Evolutionary conservation across 2,888 invertebrate species (phyloP).

Genomic region (Drosophila conformis): DNA sequence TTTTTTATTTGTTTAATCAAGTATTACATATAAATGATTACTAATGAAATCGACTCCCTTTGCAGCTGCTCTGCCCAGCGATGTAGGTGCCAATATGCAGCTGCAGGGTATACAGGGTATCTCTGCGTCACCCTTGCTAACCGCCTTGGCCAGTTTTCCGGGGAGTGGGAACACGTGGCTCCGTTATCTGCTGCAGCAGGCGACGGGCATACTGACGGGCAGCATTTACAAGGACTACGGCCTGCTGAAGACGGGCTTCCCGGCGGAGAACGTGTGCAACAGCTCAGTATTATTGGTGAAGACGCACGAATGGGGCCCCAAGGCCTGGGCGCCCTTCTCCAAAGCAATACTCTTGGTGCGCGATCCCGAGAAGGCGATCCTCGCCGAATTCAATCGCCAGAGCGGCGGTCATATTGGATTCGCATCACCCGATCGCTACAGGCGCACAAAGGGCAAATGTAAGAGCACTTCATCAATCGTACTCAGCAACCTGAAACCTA

Average conservation of each 20-base stretch:
- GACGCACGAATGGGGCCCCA: slow-evolving; percentile 90
- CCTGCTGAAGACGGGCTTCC: slow-evolving; percentile 91
- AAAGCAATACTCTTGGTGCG: slow-evolving; percentile 90
- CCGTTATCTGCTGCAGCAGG: slow-evolving; percentile 91
- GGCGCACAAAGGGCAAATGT: slow-evolving; percentile 88
- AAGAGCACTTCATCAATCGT: slow-evolving; percentile 65
- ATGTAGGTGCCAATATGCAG: slow-evolving; percentile 46
- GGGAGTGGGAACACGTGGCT: slow-evolving; percentile 95
- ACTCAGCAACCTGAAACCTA: not conserved
- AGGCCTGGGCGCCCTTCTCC: slow-evolving; percentile 87
- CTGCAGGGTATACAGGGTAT: slow-evolving; percentile 39
- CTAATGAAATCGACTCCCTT: not conserved
- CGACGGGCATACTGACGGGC: slow-evolving; percentile 91
- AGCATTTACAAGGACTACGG: slow-evolving; percentile 94
- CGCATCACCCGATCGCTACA: slow-evolving; percentile 89
- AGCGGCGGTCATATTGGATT: slow-evolving; percentile 93
- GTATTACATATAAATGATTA: not conserved
- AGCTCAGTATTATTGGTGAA: slow-evolving; percentile 92
- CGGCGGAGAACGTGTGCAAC: slow-evolving; percentile 91
- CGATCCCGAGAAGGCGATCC: slow-evolving; percentile 88
- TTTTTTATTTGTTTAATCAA: not conserved
- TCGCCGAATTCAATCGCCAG: slow-evolving; percentile 92
- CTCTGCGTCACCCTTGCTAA: slow-evolving; percentile 68
- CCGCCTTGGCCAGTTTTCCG: slow-evolving; percentile 91
- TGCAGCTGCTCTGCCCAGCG: slow-evolving; percentile 69